Evolutionary conservation across 2,797 vertebrate species (phyloP).

Genomic region (Acridotheres tristis): DNA sequence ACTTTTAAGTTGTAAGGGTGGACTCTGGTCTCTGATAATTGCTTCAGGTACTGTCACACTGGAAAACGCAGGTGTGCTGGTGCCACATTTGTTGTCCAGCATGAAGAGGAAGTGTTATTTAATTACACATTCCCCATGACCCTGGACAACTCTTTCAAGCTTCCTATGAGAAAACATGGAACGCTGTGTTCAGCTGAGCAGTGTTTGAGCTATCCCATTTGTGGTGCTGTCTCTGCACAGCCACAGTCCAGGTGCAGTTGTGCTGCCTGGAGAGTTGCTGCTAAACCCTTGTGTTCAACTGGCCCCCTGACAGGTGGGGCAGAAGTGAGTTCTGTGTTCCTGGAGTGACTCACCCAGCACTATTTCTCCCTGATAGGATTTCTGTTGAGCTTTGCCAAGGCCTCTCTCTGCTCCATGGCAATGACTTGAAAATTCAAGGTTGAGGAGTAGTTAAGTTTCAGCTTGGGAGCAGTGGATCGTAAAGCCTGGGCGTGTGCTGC

Average conservation of each 20-base stretch:
- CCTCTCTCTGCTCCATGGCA: background rate
- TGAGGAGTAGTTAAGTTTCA: constrained; percentile 14
- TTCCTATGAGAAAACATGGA: background rate
- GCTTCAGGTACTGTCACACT: background rate
- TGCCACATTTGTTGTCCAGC: background rate
- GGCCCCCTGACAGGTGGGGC: background rate
- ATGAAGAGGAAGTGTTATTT: background rate
- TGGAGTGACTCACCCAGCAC: background rate
- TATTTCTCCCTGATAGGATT: background rate
- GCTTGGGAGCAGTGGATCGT: background rate
- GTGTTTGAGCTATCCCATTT: background rate
- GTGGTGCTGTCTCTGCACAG: background rate
- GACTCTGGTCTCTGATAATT: background rate
- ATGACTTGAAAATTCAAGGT: constrained; percentile 2
- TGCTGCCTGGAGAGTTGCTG: background rate
- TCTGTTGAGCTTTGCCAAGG: background rate
- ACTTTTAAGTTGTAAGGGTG: background rate
- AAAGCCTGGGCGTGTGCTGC: constrained; percentile 43
- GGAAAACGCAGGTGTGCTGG: background rate
- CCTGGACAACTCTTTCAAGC: background rate
- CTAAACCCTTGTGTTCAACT: background rate
- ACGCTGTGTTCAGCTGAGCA: background rate
- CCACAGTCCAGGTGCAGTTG: background rate
- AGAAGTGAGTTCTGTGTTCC: background rate
- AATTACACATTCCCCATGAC: accelerated